phyloP scores from a whole-genome alignment of 2,797 vertebrate species.

The Pagetopsis macropterus region DNA sequence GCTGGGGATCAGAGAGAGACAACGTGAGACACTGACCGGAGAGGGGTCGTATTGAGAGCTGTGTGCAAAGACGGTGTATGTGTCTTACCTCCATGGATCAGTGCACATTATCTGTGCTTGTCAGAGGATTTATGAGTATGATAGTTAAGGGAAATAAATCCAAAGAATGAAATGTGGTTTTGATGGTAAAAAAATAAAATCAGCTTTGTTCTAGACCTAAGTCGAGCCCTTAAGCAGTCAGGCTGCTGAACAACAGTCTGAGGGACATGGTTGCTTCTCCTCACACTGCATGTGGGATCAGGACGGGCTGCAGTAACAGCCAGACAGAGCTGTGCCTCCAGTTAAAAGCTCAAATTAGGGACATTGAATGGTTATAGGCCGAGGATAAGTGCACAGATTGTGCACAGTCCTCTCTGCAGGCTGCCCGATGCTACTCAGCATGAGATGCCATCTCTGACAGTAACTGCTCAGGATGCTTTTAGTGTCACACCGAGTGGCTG shows the following conservation, averaged over 20 bases:
- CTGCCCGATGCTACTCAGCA: background rate
- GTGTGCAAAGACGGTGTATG: constrained; percentile 14
- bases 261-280: background rate
- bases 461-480: constrained; percentile 14
- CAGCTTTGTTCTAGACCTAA: background rate
- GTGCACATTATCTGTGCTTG: constrained; percentile 96
- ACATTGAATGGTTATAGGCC: constrained; percentile 4
- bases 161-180: background rate
- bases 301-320: background rate
- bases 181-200: constrained; percentile 2
- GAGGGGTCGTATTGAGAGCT: background rate
- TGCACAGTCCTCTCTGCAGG: constrained; percentile 5
- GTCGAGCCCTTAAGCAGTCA: background rate
- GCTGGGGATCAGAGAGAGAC: constrained; percentile 46
- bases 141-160: constrained; percentile 85
- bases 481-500: constrained; percentile 9
- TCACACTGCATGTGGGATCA: background rate
- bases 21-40: constrained; percentile 16
- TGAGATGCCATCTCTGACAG: background rate
- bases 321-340: constrained; percentile 1
- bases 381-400: constrained; percentile 16
- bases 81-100: constrained; percentile 74
- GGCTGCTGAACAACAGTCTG: background rate
- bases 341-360: constrained; percentile 27
- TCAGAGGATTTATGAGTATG: constrained; percentile 97